Conservation (phyloP, 2,888 invertebrate genomes). For the Syrista parreyssii region DNA sequence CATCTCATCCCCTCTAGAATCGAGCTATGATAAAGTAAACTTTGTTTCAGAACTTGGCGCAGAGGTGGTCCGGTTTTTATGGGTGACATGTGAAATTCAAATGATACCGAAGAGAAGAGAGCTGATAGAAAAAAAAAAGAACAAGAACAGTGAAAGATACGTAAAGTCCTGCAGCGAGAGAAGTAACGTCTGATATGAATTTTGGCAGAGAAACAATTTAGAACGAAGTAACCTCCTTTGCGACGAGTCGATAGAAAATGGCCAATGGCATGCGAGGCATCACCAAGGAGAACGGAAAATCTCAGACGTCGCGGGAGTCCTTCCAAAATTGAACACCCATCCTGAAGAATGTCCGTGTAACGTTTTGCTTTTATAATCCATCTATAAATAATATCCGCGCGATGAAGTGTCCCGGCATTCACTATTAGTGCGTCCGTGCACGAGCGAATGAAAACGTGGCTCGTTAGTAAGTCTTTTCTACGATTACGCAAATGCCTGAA, state of each 20-base stretch:
- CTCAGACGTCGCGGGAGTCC: background rate
- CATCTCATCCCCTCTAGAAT: constrained; percentile 8
- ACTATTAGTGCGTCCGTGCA: background rate
- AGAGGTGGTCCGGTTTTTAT: constrained; percentile 45
- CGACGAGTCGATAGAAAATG: background rate
- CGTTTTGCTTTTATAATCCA: background rate
- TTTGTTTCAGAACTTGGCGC: constrained; percentile 59
- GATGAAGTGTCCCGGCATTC: background rate
- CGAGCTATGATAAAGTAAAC: constrained; percentile 57
- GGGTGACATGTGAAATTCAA: constrained; percentile 50
- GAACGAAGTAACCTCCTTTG: background rate
- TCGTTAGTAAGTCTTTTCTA: background rate
- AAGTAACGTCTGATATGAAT: background rate
- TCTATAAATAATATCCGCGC: background rate
- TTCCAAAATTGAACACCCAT: background rate
- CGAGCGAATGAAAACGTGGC: background rate
- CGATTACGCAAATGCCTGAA: background rate
- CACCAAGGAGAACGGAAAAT: background rate
- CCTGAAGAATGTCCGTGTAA: constrained; percentile 1
- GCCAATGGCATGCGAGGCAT: background rate
- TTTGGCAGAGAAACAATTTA: background rate
- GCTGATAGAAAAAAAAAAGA: background rate
- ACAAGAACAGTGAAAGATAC: background rate
- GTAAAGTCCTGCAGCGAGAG: background rate
- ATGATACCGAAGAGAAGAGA: constrained; percentile 14